Base-by-base conservation (phyloP, 92 coral and sea anemone species). In the Palythoa grandiflora region DNA sequence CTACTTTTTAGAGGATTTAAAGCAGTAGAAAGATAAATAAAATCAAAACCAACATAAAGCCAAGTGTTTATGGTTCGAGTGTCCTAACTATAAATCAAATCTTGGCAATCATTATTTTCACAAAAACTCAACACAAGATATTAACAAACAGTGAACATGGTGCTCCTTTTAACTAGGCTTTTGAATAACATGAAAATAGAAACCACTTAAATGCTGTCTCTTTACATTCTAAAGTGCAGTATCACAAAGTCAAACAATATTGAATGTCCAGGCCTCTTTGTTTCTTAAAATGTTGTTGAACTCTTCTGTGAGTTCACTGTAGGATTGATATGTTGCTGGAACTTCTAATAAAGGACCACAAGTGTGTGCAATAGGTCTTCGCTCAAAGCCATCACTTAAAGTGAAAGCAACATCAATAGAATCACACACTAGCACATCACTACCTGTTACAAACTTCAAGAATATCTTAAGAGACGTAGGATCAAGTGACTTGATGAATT, bases 291-390 rank as follows among this genome's bases (percentile, higher is more conserved):
- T 76, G 77, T 89, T 80, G 83, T 53, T 75, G 71, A 91, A 91
- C 59, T 87, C 93, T 80, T 91, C 93, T 51, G 85, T 77, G 47
- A 91, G 71, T 77, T 91, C 91, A 76, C 80, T 89, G 38, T 83
- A 88, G 54, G 83, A 75, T 54, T 88, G 93, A 85, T 88, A 88
- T 37, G 94, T 91, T 11, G 83, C 53, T 20, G 94, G 94, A 60
- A 91, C 68, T 73, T 88, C 91, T 51, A 91, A 50, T 38, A 84
- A 38, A 50, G 88, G 89, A 19, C 87, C 79, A 61, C 87, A 72
- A 1, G 94, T 91, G 72, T 91, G 91, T 55, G 90, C 80, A 40
- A 40, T 72, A 15, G 90, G 87, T 54, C 86, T 55, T 54, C 68
- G n/a, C 40, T 13, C 68, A 35, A 77, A 12, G 40, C 68, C 83